Conservation (phyloP, 2,888 invertebrate species). For the Neoitamus cyanurus region DNA sequence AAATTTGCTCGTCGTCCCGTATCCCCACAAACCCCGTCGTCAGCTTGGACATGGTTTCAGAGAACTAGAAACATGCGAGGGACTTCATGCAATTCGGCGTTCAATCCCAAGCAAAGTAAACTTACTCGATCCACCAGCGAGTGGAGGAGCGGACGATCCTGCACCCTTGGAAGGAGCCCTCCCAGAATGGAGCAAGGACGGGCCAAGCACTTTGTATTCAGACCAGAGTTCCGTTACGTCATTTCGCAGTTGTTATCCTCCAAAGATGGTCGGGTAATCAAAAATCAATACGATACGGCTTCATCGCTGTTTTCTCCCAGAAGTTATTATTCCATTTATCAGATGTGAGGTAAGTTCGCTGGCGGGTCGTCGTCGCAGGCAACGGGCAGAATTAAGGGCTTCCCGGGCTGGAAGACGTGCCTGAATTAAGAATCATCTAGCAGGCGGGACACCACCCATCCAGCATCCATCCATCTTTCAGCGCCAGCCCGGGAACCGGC, state of each 20-base stretch:
- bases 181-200: not conserved
- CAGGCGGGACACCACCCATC: not conserved
- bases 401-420: constrained; percentile 25
- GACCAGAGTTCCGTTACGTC: not conserved
- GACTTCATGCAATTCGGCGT: not conserved
- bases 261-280: constrained; percentile 27
- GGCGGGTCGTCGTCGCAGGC: constrained; percentile 17
- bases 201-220: constrained; percentile 17
- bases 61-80: not conserved
- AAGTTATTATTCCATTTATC: constrained; percentile 39
- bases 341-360: constrained; percentile 14
- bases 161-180: not conserved
- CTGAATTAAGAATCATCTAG: constrained; percentile 35
- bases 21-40: not conserved
- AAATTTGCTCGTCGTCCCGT: not conserved
- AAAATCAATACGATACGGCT: constrained; percentile 29
- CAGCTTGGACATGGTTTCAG: not conserved
- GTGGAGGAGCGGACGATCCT: no score
- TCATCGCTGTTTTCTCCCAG: constrained; percentile 4
- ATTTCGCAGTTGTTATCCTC: constrained; percentile 5
- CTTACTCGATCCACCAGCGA: not conserved
- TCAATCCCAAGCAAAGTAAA: not conserved
- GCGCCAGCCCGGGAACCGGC: not conserved
- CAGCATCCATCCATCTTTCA: constrained; percentile 12
- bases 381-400: constrained; percentile 13